phyloP scores from a whole-genome alignment of 2,113 vertebrate species.

The Caranx ignobilis region DNA sequence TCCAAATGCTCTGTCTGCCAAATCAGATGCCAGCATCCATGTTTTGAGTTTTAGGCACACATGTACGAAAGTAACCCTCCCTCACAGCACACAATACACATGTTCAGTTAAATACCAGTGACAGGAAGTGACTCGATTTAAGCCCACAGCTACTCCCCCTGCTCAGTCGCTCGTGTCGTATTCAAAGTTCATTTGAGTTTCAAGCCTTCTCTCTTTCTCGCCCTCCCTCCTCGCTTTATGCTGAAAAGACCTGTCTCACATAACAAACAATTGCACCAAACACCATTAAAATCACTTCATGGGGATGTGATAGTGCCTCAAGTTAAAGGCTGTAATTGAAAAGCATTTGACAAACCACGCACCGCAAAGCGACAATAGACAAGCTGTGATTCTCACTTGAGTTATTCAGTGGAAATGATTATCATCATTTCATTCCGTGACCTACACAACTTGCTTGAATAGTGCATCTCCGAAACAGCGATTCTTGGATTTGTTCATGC shows the following conservation, averaged over 20 bases:
- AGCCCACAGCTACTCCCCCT: slow-evolving; percentile 33
- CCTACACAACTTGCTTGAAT: slow-evolving; percentile 57
- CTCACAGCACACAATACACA: slow-evolving; percentile 26
- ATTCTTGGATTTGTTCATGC: slow-evolving; percentile 60
- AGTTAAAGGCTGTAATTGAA: slow-evolving; percentile 82
- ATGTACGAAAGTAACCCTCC: slow-evolving; percentile 21
- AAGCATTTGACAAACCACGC: slow-evolving; percentile 79
- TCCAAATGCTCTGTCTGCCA: slow-evolving; percentile 46
- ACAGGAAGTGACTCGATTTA: slow-evolving; percentile 54
- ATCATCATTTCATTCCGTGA: slow-evolving; percentile 67
- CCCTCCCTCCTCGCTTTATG: slow-evolving; percentile 16
- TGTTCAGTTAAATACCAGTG: slow-evolving; percentile 62
- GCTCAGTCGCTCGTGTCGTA: slow-evolving; percentile 62
- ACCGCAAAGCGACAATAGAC: slow-evolving; percentile 76
- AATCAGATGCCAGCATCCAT: slow-evolving; percentile 34
- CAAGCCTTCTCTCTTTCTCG: slow-evolving; percentile 1
- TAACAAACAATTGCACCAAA: slow-evolving; percentile 80
- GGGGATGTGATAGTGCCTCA: slow-evolving; percentile 76
- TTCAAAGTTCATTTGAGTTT: slow-evolving; percentile 71
- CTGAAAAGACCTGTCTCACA: slow-evolving; percentile 74
- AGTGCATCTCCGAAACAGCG: slow-evolving; percentile 56
- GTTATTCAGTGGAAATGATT: slow-evolving; percentile 77
- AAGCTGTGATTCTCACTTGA: slow-evolving; percentile 75
- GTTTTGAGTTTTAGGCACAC: slow-evolving; percentile 39
- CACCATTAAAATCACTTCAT: slow-evolving; percentile 81